Evolutionary conservation across 2,113 vertebrate species (phyloP).

Genomic region (Lycaon pictus): DNA sequence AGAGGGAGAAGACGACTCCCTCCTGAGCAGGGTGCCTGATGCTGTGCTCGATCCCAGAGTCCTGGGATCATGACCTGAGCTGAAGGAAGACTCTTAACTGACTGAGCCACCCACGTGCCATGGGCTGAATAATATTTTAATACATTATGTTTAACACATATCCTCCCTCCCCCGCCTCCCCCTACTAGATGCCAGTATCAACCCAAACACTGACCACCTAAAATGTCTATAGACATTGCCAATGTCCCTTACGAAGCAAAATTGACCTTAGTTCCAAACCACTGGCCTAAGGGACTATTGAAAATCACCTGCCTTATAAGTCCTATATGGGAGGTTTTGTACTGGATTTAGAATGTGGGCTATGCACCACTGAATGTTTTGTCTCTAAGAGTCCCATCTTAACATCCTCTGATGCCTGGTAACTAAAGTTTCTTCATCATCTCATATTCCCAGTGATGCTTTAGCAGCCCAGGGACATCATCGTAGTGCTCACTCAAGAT

Average conservation of each 20-base stretch:
- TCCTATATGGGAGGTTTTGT: fast-evolving
- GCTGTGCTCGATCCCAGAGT: no score
- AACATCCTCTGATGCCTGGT: neutral
- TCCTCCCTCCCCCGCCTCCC: no score
- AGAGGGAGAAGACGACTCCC: no score
- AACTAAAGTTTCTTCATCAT: neutral
- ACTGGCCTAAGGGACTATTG: neutral
- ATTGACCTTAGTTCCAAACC: neutral
- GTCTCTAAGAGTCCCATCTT: neutral
- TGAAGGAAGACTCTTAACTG: no score
- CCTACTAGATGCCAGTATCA: no score
- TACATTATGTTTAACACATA: no score
- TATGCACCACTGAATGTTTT: neutral
- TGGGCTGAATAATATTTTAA: no score
- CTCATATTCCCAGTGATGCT: neutral
- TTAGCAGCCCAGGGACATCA: neutral
- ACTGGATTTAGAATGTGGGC: neutral
- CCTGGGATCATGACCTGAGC: no score
- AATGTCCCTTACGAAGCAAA: neutral
- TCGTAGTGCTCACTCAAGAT: neutral
- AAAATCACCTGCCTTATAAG: neutral
- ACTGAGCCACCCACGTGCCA: no score
- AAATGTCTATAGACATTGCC: neutral
- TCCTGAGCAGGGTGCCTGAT: no score
- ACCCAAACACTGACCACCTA: neutral